Evolutionary conservation across 2,113 vertebrate genomes (phyloP).

Genomic region (Tor tambroides): DNA sequence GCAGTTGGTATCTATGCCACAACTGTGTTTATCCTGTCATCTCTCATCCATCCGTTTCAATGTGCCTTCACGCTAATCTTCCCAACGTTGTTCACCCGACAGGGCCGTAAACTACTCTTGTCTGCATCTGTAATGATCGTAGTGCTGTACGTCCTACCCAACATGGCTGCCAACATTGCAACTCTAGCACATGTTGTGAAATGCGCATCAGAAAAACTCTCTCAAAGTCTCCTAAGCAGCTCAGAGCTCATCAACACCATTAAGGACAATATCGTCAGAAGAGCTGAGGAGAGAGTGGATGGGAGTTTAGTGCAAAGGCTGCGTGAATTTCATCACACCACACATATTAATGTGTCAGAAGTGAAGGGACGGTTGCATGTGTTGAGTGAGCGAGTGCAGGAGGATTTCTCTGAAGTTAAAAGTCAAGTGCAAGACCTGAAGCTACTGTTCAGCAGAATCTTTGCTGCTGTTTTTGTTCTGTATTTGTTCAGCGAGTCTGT

Average conservation of each 20-base stretch:
- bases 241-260: constrained; percentile 73
- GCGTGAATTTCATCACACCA: constrained; percentile 70
- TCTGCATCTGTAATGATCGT: constrained; percentile 81
- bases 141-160: constrained; percentile 81
- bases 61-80: constrained; percentile 85
- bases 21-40: constrained; percentile 73
- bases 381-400: constrained; percentile 75
- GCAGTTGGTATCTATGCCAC: constrained; percentile 69
- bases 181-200: constrained; percentile 77
- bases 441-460: constrained; percentile 73
- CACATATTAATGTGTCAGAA: constrained; percentile 72
- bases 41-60: constrained; percentile 84
- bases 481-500: constrained; percentile 77
- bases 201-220: constrained; percentile 83
- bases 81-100: constrained; percentile 83
- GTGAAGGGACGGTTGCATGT: constrained; percentile 71
- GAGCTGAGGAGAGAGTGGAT: constrained; percentile 36
- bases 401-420: constrained; percentile 76
- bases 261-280: constrained; percentile 72
- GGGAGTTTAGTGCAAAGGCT: constrained; percentile 61
- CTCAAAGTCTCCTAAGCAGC: constrained; percentile 83
- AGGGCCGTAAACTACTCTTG: constrained; percentile 85
- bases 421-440: constrained; percentile 65
- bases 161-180: constrained; percentile 80
- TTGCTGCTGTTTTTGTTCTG: constrained; percentile 78